Conservation (phyloP, 2,888 invertebrate species). For the Pterobdella sp. region DNA sequence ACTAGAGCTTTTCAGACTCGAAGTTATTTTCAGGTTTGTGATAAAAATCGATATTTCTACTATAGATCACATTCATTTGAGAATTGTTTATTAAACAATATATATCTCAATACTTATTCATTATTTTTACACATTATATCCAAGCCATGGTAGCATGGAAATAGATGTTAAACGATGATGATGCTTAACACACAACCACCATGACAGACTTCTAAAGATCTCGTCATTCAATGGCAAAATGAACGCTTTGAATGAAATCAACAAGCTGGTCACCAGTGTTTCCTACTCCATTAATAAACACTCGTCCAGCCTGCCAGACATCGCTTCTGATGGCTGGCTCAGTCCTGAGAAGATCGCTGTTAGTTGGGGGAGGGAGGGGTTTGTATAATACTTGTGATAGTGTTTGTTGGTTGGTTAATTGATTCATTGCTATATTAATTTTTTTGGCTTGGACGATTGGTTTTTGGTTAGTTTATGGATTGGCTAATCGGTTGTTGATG, state of each 20-base stretch:
- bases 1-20: slow-evolving; percentile 85
- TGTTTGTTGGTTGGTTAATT: background rate
- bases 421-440: too few species aligned
- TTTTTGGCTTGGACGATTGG: background rate
- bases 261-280: slow-evolving; percentile 79
- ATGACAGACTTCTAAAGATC: slow-evolving; percentile 72
- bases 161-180: too few species aligned
- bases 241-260: slow-evolving; percentile 95
- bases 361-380: slow-evolving; percentile 50
- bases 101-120: too few species aligned
- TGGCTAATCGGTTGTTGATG: too few species aligned
- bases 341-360: slow-evolving; percentile 89
- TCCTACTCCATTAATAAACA: slow-evolving; percentile 69
- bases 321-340: slow-evolving; percentile 82
- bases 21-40: slow-evolving; percentile 71
- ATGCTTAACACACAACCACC: background rate
- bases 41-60: background rate
- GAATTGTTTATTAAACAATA: slow-evolving; percentile 1
- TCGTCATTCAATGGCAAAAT: slow-evolving; percentile 98
- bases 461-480: background rate
- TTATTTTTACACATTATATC: too few species aligned
- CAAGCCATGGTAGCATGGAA: too few species aligned
- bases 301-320: slow-evolving; percentile 56
- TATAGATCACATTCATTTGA: background rate
- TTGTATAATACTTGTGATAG: background rate